phyloP scores from a whole-genome alignment of 2,888 invertebrate genomes.

The Chrysolina americana region DNA sequence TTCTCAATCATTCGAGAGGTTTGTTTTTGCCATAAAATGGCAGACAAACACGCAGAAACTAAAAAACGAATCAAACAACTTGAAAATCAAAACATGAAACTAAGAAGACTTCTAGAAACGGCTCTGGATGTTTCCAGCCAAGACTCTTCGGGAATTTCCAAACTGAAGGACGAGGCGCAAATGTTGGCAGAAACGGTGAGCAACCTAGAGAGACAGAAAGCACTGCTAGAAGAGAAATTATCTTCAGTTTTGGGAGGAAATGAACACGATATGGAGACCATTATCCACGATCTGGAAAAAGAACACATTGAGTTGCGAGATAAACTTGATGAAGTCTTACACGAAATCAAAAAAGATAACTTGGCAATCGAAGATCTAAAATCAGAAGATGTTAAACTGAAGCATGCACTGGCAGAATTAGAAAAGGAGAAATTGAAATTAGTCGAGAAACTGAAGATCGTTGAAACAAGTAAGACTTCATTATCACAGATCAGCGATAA shows the following conservation, averaged over 20 bases:
- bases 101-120: conserved; percentile 49
- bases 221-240: conserved; percentile 48
- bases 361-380: conserved; percentile 43
- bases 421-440: conserved; percentile 47
- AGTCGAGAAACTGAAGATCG: conserved; percentile 43
- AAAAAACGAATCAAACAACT: conserved; percentile 53
- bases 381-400: conserved; percentile 48
- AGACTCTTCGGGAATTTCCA: conserved; percentile 37
- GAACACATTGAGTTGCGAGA: conserved; percentile 48
- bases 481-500: conserved; percentile 44
- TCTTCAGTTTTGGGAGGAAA: conserved; percentile 35
- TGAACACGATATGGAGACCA: conserved; percentile 35
- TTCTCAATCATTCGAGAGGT: neutral
- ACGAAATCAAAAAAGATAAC: conserved; percentile 47
- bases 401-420: conserved; percentile 44
- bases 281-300: conserved; percentile 38
- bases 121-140: conserved; percentile 51
- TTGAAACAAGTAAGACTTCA: conserved; percentile 43
- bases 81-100: conserved; percentile 54
- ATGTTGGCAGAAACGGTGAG: conserved; percentile 44
- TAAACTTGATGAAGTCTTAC: conserved; percentile 47
- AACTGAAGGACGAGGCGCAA: conserved; percentile 45
- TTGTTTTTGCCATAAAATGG: conserved; percentile 21
- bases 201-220: conserved; percentile 52
- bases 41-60: conserved; percentile 45